These are phyloP conservation scores for Dufourea novaeangliae DNA, from an alignment of 1,140 invertebrate genomes.

Conservation along the genomic window DNA sequence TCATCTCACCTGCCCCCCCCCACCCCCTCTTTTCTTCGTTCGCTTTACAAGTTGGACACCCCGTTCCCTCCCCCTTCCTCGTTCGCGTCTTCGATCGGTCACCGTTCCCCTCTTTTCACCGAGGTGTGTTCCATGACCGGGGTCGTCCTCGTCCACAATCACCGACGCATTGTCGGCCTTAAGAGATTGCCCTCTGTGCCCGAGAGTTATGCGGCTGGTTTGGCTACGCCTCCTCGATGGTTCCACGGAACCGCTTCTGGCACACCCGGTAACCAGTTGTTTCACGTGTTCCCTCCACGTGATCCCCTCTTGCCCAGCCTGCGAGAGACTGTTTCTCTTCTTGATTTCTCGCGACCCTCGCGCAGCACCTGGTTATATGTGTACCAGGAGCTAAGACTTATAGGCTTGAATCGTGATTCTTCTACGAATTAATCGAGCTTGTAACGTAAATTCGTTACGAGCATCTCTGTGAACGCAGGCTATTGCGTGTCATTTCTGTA, in stretches of 20 bases:
- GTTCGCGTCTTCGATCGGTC: conserved; percentile 2
- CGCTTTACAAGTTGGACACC: not conserved
- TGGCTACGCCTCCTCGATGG: conserved; percentile 57
- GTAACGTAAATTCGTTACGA: no score
- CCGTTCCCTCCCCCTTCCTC: not conserved
- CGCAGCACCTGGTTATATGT: no score
- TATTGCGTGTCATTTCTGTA: not conserved
- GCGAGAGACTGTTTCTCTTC: no score
- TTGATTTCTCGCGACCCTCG: no score
- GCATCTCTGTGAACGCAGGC: no score
- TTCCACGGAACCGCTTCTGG: conserved; percentile 55
- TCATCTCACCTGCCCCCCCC: conserved; percentile 48
- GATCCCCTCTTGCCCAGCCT: no score
- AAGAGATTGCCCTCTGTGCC: conserved; percentile 63
- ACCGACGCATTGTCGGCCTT: conserved; percentile 60
- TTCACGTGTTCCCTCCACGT: conserved; percentile 18
- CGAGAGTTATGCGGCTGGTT: conserved; percentile 61
- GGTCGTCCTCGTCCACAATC: conserved; percentile 54
- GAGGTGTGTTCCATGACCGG: conserved; percentile 4
- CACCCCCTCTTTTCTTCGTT: conserved; percentile 25
- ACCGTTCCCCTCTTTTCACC: not conserved
- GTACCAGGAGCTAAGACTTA: no score
- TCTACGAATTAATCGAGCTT: no score
- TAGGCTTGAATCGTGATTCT: no score
- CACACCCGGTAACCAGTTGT: conserved; percentile 60